Conservation (phyloP, 1,140 invertebrate species). For the Aplysia californica region DNA sequence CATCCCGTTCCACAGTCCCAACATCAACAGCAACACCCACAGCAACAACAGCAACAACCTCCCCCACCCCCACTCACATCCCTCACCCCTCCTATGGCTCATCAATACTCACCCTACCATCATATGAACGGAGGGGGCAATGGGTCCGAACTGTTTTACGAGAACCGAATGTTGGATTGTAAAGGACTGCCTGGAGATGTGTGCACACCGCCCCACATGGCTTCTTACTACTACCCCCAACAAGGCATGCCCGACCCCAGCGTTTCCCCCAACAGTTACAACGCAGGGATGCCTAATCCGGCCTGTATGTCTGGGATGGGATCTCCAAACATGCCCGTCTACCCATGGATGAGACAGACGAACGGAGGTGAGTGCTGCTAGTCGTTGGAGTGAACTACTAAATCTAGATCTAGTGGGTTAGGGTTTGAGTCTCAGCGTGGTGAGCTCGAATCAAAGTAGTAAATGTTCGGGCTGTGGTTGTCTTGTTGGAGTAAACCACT, state of each 20-base stretch:
- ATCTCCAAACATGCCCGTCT: slow-evolving; percentile 70
- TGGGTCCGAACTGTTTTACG: slow-evolving; percentile 15
- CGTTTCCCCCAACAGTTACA: slow-evolving; percentile 25
- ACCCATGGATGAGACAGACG: slow-evolving; percentile 90
- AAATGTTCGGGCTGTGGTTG: not conserved
- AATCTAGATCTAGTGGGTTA: not conserved
- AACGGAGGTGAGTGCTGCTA: slow-evolving; percentile 43
- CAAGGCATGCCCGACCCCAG: slow-evolving; percentile 28
- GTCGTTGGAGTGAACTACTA: not conserved
- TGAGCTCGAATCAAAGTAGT: not conserved
- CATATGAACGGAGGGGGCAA: slow-evolving; percentile 15
- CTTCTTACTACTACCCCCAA: slow-evolving; percentile 27
- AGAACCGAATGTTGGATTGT: slow-evolving; percentile 27
- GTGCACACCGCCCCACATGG: slow-evolving; percentile 11
- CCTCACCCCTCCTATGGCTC: slow-evolving; percentile 23
- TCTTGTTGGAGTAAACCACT: not conserved
- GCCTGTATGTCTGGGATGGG: slow-evolving; percentile 37
- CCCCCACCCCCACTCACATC: slow-evolving; percentile 9
- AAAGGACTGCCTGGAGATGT: slow-evolving; percentile 23
- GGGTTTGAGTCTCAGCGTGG: not conserved
- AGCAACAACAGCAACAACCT: slow-evolving; percentile 21
- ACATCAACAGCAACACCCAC: slow-evolving; percentile 6
- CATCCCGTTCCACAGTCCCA: slow-evolving; percentile 9
- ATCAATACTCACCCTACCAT: slow-evolving; percentile 31
- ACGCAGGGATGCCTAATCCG: slow-evolving; percentile 11